These are phyloP conservation scores for Falco biarmicus DNA, from an alignment of 2,797 vertebrate genomes.

Conservation along the genomic window DNA sequence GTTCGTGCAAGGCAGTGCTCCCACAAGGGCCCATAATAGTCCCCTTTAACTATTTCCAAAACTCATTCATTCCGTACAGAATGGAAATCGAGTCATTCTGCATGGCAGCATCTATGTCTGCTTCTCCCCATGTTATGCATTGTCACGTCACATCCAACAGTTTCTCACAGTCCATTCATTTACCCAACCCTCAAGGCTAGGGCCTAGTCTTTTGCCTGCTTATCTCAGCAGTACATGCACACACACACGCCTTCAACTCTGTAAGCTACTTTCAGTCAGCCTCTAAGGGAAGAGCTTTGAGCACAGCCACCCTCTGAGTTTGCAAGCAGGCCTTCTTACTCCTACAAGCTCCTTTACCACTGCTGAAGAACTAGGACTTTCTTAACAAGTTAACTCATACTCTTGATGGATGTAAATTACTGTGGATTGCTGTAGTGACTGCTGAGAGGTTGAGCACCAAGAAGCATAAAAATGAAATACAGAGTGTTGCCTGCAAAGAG, in stretches of 20 bases:
- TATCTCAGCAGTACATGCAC: background rate
- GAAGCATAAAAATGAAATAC: background rate
- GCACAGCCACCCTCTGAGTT: rapidly evolving
- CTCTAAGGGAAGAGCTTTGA: background rate
- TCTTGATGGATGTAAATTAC: background rate
- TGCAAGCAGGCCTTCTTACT: background rate
- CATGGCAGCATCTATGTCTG: no score
- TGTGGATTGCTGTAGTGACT: background rate
- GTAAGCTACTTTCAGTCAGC: background rate
- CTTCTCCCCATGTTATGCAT: background rate
- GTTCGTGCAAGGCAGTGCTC: background rate
- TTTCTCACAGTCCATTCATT: background rate
- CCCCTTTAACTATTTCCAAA: background rate
- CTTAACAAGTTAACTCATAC: background rate
- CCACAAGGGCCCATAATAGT: background rate
- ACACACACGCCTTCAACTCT: background rate
- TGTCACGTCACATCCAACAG: background rate
- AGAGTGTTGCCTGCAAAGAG: background rate
- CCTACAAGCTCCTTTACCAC: background rate
- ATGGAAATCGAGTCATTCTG: background rate
- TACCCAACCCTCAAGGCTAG: background rate
- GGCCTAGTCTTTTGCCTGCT: background rate
- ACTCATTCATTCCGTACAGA: background rate
- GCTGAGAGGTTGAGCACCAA: background rate
- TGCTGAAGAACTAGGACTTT: background rate